Evolutionary conservation across 2,888 invertebrate species (phyloP), one percentile per base, ranked within the genome.

Genomic region (Ectropis crepuscularia): DNA sequence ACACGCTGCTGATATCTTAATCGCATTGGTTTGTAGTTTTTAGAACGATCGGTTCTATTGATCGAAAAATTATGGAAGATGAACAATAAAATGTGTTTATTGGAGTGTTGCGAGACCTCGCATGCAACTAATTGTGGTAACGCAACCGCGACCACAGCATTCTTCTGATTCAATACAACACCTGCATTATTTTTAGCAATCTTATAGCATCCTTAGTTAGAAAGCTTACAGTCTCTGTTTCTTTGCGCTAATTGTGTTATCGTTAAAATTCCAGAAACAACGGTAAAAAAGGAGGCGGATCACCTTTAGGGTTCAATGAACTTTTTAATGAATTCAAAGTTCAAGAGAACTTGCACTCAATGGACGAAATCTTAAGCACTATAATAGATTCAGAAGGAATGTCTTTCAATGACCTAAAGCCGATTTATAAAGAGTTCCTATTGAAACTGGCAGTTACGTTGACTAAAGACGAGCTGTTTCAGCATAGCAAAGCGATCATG

Each of bases 301-400:
- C 97, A 71, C 97, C 97, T 57, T 91, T 97, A 75, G 97, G 97
- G 78, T 97, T 97, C 89, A 96, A 96, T 81, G 97, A 97, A 90
- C 94, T 97, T 76, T 97, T 97, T 86, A 96, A 96, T 85, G 97
- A 97, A 92, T 96, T 97, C 79, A 95, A 96, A 75, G 95, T 97
- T 78, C 97, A 97, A 88, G 97, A 97, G 90, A 97, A 97, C 78
- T 94, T 97, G 57, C 96, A 97, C 81, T 97, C 96, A 61, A 95
- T 97, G 89, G 97, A 98, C 81, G 97, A 97, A 78, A 97, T 97
- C 76, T 93, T 98, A 54, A 96, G 96, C 78, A 96, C 96, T 79
- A 98, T 98, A 81, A 97, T 98, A 76, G 97, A 97, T 86, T 96
- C 97, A 42, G 97, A 98, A 84, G 98, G 98, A 65, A 98, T 98